A percentile compares a stretch with the other conserved stretches of the same genome.
Conservation (phyloP, 2,888 invertebrate genomes). For the Apodemia mormo region DNA sequence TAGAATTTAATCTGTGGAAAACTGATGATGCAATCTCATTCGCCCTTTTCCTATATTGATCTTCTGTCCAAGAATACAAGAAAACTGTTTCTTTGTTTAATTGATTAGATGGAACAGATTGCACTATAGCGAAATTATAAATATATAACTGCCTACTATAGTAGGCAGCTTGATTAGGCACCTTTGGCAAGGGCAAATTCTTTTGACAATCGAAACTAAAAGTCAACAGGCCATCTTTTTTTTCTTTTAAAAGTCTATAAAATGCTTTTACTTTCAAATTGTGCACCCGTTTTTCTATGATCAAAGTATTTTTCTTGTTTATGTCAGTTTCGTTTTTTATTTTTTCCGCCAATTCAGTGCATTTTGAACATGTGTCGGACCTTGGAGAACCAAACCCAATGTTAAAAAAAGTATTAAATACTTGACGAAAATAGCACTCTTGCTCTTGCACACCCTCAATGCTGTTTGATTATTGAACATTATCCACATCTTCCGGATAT, state of each 20-base stretch:
- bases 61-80: constrained; percentile 40
- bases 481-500: constrained; percentile 19
- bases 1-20: constrained; percentile 29
- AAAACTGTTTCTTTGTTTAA: constrained; percentile 36
- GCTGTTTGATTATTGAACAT: neutral
- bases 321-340: constrained; percentile 38
- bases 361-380: constrained; percentile 31
- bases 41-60: constrained; percentile 39
- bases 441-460: neutral
- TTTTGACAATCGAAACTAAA: constrained; percentile 35
- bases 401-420: constrained; percentile 33
- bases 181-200: constrained; percentile 32
- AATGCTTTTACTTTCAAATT: constrained; percentile 39
- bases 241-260: constrained; percentile 38
- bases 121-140: constrained; percentile 40
- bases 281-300: constrained; percentile 38
- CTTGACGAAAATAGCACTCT: constrained; percentile 20
- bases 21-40: constrained; percentile 42
- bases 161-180: constrained; percentile 40
- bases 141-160: constrained; percentile 40
- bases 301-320: constrained; percentile 34
- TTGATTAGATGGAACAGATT: constrained; percentile 31
- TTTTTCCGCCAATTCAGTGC: constrained; percentile 33
- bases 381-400: constrained; percentile 34
- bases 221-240: constrained; percentile 31